Evolutionary conservation across 2,888 invertebrate species (phyloP).

Genomic region (Dryadula phaetusa): DNA sequence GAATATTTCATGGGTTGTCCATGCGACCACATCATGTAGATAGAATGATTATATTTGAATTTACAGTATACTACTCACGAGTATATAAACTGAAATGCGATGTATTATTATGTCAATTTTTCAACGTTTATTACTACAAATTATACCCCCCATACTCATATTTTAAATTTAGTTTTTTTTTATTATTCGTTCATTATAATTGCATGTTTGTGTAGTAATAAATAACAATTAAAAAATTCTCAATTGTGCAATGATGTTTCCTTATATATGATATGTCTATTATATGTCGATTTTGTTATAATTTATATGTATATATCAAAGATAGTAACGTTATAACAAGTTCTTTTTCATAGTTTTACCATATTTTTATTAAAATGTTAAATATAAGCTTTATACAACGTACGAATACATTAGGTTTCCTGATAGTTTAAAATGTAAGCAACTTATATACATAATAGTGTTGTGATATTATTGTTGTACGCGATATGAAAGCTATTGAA

Average conservation of each 20-base stretch:
- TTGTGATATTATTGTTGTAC: slow-evolving; percentile 20
- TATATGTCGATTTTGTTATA: no score
- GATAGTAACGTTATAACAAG: no score
- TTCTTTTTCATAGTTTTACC: no score
- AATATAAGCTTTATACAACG: no score
- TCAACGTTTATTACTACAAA: background rate
- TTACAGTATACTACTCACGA: background rate
- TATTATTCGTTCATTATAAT: no score
- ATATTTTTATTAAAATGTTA: no score
- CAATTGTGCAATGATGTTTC: no score
- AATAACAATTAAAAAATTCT: no score
- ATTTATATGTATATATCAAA: no score
- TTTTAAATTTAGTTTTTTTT: background rate
- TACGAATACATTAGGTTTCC: no score
- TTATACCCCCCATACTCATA: background rate
- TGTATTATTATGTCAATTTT: background rate
- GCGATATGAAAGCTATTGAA: slow-evolving; percentile 32
- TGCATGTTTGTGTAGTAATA: no score
- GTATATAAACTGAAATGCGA: background rate
- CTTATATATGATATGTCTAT: no score
- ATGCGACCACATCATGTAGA: slow-evolving; percentile 12
- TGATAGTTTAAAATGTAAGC: background rate
- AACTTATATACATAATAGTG: slow-evolving; percentile 9
- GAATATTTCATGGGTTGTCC: slow-evolving; percentile 29
- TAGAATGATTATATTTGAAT: slow-evolving; percentile 11